phyloP scores from a whole-genome alignment of 1,140 invertebrate species.

The Drosophila bocqueti region DNA sequence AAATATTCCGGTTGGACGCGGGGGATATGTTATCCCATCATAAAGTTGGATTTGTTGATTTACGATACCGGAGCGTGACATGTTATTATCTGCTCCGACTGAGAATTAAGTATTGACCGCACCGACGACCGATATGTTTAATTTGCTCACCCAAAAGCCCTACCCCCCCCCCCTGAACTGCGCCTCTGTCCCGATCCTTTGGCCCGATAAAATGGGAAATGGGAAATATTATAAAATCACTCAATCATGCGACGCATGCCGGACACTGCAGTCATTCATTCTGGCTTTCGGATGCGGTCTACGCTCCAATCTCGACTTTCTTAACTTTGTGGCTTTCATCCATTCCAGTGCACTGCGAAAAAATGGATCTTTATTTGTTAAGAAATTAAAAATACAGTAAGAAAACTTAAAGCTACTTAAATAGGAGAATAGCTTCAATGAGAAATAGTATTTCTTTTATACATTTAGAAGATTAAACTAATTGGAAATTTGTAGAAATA shows the following conservation, averaged over 20 bases:
- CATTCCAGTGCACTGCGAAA: background rate
- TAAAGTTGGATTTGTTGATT: slow-evolving; percentile 68
- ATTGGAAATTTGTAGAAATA: too few species aligned
- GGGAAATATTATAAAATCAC: slow-evolving; percentile 74
- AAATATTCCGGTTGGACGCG: background rate
- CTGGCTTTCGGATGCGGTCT: slow-evolving; percentile 19
- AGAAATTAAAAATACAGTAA: background rate
- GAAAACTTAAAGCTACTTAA: too few species aligned
- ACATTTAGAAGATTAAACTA: too few species aligned
- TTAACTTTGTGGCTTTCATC: background rate
- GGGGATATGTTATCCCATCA: slow-evolving; percentile 14
- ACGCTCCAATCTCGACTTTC: slow-evolving; percentile 14
- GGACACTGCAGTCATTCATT: slow-evolving; percentile 37
- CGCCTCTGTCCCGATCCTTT: background rate
- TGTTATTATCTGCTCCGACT: slow-evolving; percentile 58
- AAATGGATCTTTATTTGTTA: background rate
- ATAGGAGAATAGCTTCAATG: too few species aligned
- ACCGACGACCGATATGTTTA: slow-evolving; percentile 60
- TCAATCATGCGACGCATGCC: slow-evolving; percentile 72
- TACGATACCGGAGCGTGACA: slow-evolving; percentile 61
- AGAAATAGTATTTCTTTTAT: too few species aligned
- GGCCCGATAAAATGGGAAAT: slow-evolving; percentile 67
- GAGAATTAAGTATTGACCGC: slow-evolving; percentile 29
- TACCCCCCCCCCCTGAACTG: too few species aligned
- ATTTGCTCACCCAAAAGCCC: slow-evolving; percentile 22